Percentiles rank a stretch among this genome's conserved stretches.
Evolutionary conservation across 92 coral and sea anemone genomes (phyloP).

Genomic region (Porites divaricata): DNA sequence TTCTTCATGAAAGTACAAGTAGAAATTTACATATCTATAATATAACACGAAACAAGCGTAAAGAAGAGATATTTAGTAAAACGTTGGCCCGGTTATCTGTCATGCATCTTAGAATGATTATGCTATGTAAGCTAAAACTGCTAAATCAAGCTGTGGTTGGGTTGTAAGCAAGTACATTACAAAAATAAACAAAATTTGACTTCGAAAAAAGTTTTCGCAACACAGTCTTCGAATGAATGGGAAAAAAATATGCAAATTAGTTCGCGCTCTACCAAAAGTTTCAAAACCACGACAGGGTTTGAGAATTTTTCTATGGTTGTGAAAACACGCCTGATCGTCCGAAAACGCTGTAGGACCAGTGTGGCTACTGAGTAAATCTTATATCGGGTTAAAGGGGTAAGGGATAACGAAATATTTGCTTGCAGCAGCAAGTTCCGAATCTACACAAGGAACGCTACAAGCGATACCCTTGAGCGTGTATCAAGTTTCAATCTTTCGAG

Average conservation of each 20-base stretch:
- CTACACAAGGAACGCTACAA: slow-evolving; percentile 19
- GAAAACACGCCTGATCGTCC: slow-evolving; percentile 2
- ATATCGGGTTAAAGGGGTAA: neutral
- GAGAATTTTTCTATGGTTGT: slow-evolving; percentile 30
- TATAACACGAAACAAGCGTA: slow-evolving; percentile 11
- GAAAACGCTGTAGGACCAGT: neutral
- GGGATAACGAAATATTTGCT: slow-evolving; percentile 28
- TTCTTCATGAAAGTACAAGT: slow-evolving; percentile 52
- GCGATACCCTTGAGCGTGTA: slow-evolving; percentile 27
- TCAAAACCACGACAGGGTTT: slow-evolving; percentile 56
- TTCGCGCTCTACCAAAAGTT: slow-evolving; percentile 77
- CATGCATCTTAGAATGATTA: neutral
- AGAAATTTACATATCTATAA: slow-evolving; percentile 37
- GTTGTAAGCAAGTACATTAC: neutral
- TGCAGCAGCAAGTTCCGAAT: slow-evolving; percentile 41
- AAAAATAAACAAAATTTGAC: slow-evolving; percentile 14
- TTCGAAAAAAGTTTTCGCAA: slow-evolving; percentile 50
- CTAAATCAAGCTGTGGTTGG: neutral
- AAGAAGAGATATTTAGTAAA: slow-evolving; percentile 11
- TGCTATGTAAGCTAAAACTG: neutral
- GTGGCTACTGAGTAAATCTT: neutral
- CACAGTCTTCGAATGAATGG: slow-evolving; percentile 81
- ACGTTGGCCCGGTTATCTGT: slow-evolving; percentile 21
- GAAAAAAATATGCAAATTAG: slow-evolving; percentile 95
- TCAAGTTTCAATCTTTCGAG: slow-evolving; percentile 57